Base-by-base conservation (phyloP, 2,888 invertebrate genomes). In the Drosophila sordidapex region DNA sequence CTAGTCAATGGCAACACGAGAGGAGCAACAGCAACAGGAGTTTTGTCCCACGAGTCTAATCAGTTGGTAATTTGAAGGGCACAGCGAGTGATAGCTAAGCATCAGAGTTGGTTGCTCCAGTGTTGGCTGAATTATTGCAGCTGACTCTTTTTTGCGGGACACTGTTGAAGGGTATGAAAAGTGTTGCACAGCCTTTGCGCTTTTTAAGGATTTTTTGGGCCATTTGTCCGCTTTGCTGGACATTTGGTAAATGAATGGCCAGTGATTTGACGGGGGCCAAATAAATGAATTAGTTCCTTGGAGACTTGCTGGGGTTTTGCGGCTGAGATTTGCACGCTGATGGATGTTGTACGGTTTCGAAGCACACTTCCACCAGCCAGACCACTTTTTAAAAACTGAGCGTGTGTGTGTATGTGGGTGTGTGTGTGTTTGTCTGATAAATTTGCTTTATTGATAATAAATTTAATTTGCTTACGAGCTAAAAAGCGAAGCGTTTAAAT, bases 231-330 rank as follows among this genome's bases (percentile, higher is more conserved):
- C 52, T 73, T 74, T n/a, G 72, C 77, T 65, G 84, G 82, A 83
- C 84, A 84, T 79, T 79, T 81, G 63, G 66, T 46, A 81, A 89
- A 86, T 82, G 81, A 89, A 86, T 89, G 88, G 71, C 70, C 76
- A 81, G 83, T 82, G 76, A 89, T 87, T 87, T 87, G 69, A 59
- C 51, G 53, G 52, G 29, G 21, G 75, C 74, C 70, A 80, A 87
- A 89, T 85, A 81, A 85, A 87, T 85, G 89, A 87, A 87, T 87
- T 87, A 87, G 88, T 83, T 89, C 87, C 83, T 82, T 76, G 69
- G 87, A 89, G 87, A 83, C 68, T 75, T 58, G 43, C 54, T 21
- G 43, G 25, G 68, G 21, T 29, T 46, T 73, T 66, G 66, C 51
- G 64, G 58, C 58, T 31, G 67, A 81, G 82, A 82, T 75, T 78